Conservation (phyloP, 2,888 invertebrate genomes). For the Campopleginae sp. region DNA sequence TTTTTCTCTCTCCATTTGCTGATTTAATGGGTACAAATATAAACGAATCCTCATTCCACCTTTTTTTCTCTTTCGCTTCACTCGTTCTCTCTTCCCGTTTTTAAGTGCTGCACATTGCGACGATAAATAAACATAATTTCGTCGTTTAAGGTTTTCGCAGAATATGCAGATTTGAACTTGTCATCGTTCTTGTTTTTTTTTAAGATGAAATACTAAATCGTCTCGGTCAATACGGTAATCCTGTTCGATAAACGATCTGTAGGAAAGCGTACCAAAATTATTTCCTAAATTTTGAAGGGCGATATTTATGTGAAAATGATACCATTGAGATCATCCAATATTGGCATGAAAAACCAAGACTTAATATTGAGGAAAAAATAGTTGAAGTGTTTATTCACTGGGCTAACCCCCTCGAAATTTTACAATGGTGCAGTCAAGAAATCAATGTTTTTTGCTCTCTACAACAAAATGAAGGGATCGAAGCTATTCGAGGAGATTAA, state of each 20-base stretch:
- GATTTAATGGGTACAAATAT: conserved; percentile 48
- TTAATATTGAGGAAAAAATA: background rate
- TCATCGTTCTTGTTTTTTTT: background rate
- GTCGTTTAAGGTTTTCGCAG: conserved; percentile 2
- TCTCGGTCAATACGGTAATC: background rate
- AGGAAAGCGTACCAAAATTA: background rate
- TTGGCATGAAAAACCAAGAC: background rate
- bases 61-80: background rate
- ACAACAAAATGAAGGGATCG: background rate
- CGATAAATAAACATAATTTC: conserved; percentile 3
- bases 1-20: conserved; percentile 6
- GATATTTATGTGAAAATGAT: background rate
- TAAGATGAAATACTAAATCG: background rate
- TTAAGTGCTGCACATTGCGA: conserved; percentile 14
- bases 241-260: background rate
- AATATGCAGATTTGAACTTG: background rate
- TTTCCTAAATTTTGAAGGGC: background rate
- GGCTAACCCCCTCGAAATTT: background rate
- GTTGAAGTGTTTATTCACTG: background rate
- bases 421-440: background rate
- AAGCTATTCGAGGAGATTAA: background rate
- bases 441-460: background rate
- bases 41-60: conserved; percentile 41
- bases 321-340: background rate
- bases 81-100: conserved; percentile 14